Evolutionary conservation across 1,140 invertebrate genomes (phyloP).

Genomic region (Mycetomoellerius zeteki): DNA sequence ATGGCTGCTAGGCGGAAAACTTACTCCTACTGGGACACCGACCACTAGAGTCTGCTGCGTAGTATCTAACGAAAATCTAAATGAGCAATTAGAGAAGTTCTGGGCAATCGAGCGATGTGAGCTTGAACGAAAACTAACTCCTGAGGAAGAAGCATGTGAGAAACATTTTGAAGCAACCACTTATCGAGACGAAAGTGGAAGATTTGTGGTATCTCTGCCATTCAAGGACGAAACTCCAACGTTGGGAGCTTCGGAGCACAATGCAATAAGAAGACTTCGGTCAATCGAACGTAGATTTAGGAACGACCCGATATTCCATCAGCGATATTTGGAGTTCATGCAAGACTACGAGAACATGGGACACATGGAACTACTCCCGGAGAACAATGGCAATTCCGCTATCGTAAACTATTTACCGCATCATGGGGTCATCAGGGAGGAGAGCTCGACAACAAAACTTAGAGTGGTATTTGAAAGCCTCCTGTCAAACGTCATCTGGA

Average conservation of each 20-base stretch:
- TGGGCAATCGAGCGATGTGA: conserved; percentile 8
- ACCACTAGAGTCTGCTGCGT: background rate
- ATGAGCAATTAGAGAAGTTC: conserved; percentile 1
- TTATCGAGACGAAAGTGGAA: background rate
- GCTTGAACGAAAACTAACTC: background rate
- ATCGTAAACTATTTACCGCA: background rate
- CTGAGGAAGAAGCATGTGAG: background rate
- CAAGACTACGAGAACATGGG: conserved; percentile 63
- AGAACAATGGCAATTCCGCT: conserved; percentile 61
- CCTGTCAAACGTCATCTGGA: background rate
- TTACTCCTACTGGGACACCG: background rate
- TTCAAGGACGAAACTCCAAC: background rate
- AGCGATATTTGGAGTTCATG: conserved; percentile 69
- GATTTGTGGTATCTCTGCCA: conserved; percentile 21
- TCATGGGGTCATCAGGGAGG: background rate
- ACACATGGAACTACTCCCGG: conserved; percentile 67
- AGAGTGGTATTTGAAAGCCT: no score
- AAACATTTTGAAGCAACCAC: conserved; percentile 10
- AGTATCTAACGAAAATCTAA: background rate
- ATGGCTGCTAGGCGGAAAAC: conserved; percentile 6
- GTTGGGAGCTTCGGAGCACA: background rate
- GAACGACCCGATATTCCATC: conserved; percentile 37
- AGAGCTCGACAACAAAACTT: no score
- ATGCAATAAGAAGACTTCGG: conserved; percentile 23
- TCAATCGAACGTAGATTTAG: conserved; percentile 57